Evolutionary conservation across 2,113 vertebrate genomes (phyloP), one percentile per base, ranked within the genome.

Genomic region (Callipepla californica): DNA sequence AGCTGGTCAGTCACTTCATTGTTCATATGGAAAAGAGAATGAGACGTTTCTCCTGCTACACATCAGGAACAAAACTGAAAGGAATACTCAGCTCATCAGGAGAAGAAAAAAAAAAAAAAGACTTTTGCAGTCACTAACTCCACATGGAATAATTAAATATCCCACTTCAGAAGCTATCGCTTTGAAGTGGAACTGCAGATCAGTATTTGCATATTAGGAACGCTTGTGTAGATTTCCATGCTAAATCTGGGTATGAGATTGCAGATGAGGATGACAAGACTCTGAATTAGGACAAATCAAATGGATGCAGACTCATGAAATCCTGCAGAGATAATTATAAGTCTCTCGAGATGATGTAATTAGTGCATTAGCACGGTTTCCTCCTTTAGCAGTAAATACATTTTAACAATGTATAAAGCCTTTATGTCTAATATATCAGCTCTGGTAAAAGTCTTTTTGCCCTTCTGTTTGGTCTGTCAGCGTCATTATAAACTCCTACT

Each of bases 171-270:
- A 94, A 96, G 93, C 48, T 81, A 32, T 57, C 1, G 42, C 95
- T 95, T 90, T 95, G 93, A 95, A 95, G 94, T 95, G 85, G 82
- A 92, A 93, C 80, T 96, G 85, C 66, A 95, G 82, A 90, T 93
- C 65, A 65, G 51, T 25, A 86, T 94, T 94, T 89, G 85, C 94
- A 91, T 90, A 68, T 85, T 95, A 90, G 87, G 83, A 95, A 92
- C 0, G 19, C 90, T 92, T 72, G 69, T 86, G 92, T 88, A 2
- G 0, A 96, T 90, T 91, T 94, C 76, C 87, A 90, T 65, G 80
- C 93, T 88, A 85, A 93, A 85, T 90, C 85, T 88, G 80, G 79
- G 91, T 25, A 91, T 76, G 85, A 94, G 92, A 91, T 57, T 93
- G 75, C 91, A 86, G 87, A 94, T 88, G 92, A 91, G 51, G 69